Evolutionary conservation across 2,888 invertebrate species (phyloP), one percentile per base, ranked within the genome.

Genomic region (Platycheirus albimanus): DNA sequence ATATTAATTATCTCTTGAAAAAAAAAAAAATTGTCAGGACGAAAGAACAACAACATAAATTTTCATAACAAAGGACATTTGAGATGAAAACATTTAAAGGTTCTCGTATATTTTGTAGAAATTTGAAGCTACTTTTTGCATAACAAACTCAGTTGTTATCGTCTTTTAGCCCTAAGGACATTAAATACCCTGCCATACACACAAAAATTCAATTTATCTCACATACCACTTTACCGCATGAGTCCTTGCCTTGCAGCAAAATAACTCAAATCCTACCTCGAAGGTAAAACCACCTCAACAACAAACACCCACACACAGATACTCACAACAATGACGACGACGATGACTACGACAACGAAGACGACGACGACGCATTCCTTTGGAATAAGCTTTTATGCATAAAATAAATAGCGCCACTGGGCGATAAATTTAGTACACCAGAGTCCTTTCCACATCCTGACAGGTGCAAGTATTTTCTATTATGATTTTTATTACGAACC

Each of bases 391-490:
- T 36, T 45, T 56, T 69, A 45, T 56, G 56, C 36, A 56, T 49
- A 80, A 75, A 80, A 76, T 76, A 70, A 70, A 66, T 52, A 80
- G 70, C 76, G 58, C 70, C 20, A 58, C 28, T 61, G 58, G 70
- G 76, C 67, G 72, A 72, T 83, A 77, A 83, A 83, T 83, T 67
- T 24, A 38, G 10, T 38, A 49, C 13, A 52, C 41, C 38, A 10
- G 71, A 71, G 81, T 77, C 77, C 67, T 77, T 58, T 70, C 58
- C 33, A 58, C 66, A 52, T 76, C 61, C 70, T 54, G 77, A 72
- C 81, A 83, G 81, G 81, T 83, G 77, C 72, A 83, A 77, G 81
- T 61, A 76, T 81, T 81, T 76, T 76, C 81, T 76, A 66, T 81
- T 76, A 72, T 63, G 49, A 24, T 51, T 71, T 71, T 63, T 76